Percentiles rank a stretch among this genome's conserved stretches.
phyloP scores from a whole-genome alignment of 2,797 vertebrate species.

The Podargus strigoides region DNA sequence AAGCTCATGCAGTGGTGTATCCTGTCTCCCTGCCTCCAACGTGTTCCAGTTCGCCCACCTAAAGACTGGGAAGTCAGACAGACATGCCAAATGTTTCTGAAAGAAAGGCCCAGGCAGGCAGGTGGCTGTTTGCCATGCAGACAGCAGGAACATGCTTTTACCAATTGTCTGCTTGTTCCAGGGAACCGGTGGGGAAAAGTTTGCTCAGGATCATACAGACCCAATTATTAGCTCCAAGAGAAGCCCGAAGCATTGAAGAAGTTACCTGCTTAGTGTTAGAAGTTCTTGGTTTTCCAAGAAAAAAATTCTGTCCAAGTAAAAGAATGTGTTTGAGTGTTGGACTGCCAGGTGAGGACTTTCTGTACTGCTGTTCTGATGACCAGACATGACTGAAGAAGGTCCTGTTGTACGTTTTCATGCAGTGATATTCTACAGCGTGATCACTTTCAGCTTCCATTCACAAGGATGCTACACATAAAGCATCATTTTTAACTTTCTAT shows the following conservation, averaged over 20 bases:
- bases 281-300: background rate
- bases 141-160: background rate
- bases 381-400: rapidly evolving
- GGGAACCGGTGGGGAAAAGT: background rate
- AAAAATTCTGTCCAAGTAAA: rapidly evolving
- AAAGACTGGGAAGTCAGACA: background rate
- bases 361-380: background rate
- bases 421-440: rapidly evolving
- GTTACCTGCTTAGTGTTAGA: background rate
- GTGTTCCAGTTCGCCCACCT: background rate
- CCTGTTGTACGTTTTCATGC: rapidly evolving
- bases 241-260: background rate
- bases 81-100: background rate
- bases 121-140: background rate
- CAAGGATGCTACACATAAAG: background rate
- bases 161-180: background rate
- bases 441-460: background rate
- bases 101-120: background rate
- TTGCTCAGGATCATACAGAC: too few relatives aligned
- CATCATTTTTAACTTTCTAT: background rate
- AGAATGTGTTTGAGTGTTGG: rapidly evolving
- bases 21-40: background rate
- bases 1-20: background rate
- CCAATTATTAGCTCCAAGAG: background rate
- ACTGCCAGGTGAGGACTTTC: rapidly evolving